phyloP scores from a whole-genome alignment of 2,113 vertebrate genomes.

The Atrichornis clamosus region DNA sequence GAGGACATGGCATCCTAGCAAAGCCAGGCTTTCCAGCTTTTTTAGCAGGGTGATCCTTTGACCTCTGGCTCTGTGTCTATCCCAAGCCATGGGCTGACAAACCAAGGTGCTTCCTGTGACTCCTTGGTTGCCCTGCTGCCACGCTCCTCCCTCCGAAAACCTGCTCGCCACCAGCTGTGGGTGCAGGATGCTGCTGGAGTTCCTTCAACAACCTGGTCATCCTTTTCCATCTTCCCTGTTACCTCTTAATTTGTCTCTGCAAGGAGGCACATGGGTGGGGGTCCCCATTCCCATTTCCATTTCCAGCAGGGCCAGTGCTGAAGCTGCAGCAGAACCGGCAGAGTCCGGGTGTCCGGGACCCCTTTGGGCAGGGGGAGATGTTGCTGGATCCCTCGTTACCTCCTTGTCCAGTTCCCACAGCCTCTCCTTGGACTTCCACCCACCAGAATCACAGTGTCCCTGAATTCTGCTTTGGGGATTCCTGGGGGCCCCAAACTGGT shows the following conservation, averaged over 20 bases:
- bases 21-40: not conserved
- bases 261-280: not conserved
- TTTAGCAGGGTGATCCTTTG: not conserved
- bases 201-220: not conserved
- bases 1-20: not conserved
- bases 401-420: not conserved
- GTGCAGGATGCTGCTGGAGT: not conserved
- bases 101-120: fast-evolving
- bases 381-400: not conserved
- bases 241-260: not conserved
- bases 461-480: not conserved
- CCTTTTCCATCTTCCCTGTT: not conserved
- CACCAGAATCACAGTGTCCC: not conserved
- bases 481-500: not conserved
- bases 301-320: not conserved
- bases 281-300: fast-evolving
- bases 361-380: not conserved
- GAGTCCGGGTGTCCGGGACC: not conserved
- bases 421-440: not conserved
- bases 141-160: not conserved
- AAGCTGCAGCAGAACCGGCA: not conserved
- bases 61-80: not conserved
- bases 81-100: not conserved
- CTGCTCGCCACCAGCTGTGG: not conserved
- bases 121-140: not conserved